Percentiles rank a stretch among this genome's conserved stretches.
These are phyloP conservation scores for Euphonia xanthogaster DNA, from an alignment of 2,797 vertebrate species.

Conservation along the genomic window DNA sequence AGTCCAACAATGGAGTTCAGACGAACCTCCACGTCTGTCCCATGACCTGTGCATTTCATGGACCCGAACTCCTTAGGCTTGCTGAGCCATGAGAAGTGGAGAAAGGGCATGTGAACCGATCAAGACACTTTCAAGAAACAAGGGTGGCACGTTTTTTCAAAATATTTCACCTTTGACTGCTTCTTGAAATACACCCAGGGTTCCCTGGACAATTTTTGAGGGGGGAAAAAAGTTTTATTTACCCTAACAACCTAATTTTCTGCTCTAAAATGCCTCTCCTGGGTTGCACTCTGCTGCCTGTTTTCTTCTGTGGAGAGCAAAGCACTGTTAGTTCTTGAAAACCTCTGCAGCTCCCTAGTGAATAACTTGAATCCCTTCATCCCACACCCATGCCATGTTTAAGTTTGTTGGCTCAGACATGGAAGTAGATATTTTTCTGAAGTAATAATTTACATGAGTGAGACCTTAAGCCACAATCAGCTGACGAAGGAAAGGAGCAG, in stretches of 20 bases:
- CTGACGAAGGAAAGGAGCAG: not conserved
- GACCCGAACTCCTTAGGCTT: not conserved
- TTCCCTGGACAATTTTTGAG: not conserved
- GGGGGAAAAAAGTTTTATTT: not conserved
- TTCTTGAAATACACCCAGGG: not conserved
- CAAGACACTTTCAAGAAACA: not conserved
- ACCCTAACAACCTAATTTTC: not conserved
- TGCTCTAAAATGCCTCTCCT: not conserved
- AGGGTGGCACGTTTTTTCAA: not conserved
- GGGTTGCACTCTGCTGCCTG: not conserved
- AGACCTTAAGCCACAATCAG: not conserved
- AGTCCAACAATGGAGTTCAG: not conserved
- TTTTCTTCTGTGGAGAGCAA: not conserved
- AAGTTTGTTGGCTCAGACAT: not conserved
- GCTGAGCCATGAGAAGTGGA: not conserved
- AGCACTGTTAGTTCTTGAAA: not conserved
- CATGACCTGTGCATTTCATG: not conserved
- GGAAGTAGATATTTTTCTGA: not conserved
- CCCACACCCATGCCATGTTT: not conserved
- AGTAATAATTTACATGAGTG: not conserved
- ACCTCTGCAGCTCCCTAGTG: not conserved
- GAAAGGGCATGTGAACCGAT: not conserved
- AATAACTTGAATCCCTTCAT: not conserved
- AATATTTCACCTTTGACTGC: not conserved
- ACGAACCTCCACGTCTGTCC: not conserved